Evolutionary conservation across 2,888 invertebrate genomes (phyloP).

Genomic region (Diploptera punctata): DNA sequence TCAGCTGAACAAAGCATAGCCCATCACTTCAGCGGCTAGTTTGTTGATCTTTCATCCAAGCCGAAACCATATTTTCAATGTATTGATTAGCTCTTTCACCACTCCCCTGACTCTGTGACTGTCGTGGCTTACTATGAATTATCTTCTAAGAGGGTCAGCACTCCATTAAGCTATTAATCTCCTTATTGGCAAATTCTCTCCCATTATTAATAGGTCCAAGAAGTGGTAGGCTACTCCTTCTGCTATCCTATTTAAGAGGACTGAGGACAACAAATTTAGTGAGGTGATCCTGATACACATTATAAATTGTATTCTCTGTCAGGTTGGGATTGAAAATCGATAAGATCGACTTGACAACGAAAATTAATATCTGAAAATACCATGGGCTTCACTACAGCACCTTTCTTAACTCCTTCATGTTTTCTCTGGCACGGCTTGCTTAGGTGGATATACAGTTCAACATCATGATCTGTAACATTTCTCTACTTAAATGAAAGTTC

Average conservation of each 20-base stretch:
- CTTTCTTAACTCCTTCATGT: conserved; percentile 45
- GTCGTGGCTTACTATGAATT: too few species aligned
- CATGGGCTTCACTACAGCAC: conserved; percentile 48
- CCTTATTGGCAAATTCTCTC: neutral
- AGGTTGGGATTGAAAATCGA: conserved; percentile 50
- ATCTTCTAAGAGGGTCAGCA: too few species aligned
- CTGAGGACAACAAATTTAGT: conserved; percentile 53
- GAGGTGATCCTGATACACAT: conserved; percentile 52
- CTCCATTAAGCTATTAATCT: neutral
- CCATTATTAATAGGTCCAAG: conserved; percentile 38
- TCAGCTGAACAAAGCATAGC: neutral
- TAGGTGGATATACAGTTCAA: conserved; percentile 25
- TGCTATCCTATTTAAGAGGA: conserved; percentile 49
- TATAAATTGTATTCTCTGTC: conserved; percentile 51
- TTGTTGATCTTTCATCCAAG: neutral
- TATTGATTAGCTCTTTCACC: conserved; percentile 12
- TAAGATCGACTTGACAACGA: conserved; percentile 52
- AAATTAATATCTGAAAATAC: conserved; percentile 34
- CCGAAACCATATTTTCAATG: conserved; percentile 3
- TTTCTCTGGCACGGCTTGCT: conserved; percentile 47
- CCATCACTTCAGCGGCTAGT: conserved; percentile 1
- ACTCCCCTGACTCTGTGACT: conserved; percentile 1
- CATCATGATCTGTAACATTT: conserved; percentile 46
- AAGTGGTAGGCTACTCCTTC: conserved; percentile 51
- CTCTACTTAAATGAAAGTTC: conserved; percentile 46